Evolutionary conservation across 35 echinoderm and acorn worm species (phyloP).

Genomic region (Amphiura filiformis): DNA sequence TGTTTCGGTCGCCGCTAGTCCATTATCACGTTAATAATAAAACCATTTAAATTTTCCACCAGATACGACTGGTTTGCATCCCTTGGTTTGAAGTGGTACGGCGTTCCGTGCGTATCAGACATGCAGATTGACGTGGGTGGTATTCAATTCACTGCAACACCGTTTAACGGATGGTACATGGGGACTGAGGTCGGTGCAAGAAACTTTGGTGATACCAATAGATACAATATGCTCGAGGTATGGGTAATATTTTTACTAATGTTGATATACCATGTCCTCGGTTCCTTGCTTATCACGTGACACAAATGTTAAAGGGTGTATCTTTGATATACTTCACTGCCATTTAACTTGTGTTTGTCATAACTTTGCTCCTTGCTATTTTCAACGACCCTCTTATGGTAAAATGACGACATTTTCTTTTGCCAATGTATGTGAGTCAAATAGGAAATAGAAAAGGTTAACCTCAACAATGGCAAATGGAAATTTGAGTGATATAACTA

Average conservation of each 20-base stretch:
- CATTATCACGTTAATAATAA: too few species aligned
- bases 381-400: too few species aligned
- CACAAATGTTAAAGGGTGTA: neutral
- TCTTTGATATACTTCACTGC: neutral
- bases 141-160: slow-evolving; percentile 53
- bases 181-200: slow-evolving; percentile 64
- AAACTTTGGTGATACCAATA: slow-evolving; percentile 52
- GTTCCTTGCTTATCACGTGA: neutral
- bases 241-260: too few species aligned
- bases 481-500: too few species aligned
- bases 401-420: too few species aligned
- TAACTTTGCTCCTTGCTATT: too few species aligned
- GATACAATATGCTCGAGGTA: slow-evolving; percentile 60
- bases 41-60: too few species aligned
- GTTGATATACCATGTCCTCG: neutral
- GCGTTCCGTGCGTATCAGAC: slow-evolving; percentile 41
- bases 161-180: slow-evolving; percentile 82
- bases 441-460: too few species aligned
- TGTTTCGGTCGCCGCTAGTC: too few species aligned
- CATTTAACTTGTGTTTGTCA: neutral
- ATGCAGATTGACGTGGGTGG: slow-evolving; percentile 57
- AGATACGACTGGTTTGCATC: slow-evolving; percentile 67
- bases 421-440: too few species aligned
- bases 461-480: too few species aligned
- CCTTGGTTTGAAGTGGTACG: slow-evolving; percentile 71